Conservation (phyloP, 2,888 invertebrate species). For the Halictus ligatus region DNA sequence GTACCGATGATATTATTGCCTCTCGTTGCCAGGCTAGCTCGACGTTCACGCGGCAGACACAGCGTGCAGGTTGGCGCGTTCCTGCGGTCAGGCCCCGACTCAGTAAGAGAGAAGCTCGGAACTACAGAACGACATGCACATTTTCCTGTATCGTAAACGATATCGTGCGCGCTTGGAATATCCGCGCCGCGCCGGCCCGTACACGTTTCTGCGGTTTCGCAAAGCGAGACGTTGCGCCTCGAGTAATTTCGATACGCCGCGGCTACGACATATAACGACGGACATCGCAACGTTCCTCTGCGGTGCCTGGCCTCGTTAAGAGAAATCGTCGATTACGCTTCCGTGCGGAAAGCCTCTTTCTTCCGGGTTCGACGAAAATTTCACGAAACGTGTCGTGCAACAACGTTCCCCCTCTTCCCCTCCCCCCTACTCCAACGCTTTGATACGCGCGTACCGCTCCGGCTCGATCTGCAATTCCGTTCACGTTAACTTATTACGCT, state of each 20-base stretch:
- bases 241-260: background rate
- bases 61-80: background rate
- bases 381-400: constrained; percentile 43
- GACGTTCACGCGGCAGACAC: background rate
- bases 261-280: background rate
- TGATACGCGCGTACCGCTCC: constrained; percentile 6
- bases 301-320: background rate
- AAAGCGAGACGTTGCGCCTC: background rate
- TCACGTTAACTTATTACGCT: constrained; percentile 32
- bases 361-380: constrained; percentile 7
- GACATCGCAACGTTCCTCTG: background rate
- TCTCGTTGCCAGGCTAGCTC: background rate
- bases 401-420: background rate
- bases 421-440: background rate
- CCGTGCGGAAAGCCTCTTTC: background rate
- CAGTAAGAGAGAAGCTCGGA: background rate
- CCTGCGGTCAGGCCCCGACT: background rate
- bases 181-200: background rate
- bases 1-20: background rate
- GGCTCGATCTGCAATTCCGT: constrained; percentile 31
- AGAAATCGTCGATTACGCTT: constrained; percentile 25
- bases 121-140: background rate
- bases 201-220: constrained; percentile 19
- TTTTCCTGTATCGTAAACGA: constrained; percentile 9
- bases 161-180: constrained; percentile 12